Conservation (phyloP, 1,140 invertebrate genomes). For the Phymorhynchus buccinoides region DNA sequence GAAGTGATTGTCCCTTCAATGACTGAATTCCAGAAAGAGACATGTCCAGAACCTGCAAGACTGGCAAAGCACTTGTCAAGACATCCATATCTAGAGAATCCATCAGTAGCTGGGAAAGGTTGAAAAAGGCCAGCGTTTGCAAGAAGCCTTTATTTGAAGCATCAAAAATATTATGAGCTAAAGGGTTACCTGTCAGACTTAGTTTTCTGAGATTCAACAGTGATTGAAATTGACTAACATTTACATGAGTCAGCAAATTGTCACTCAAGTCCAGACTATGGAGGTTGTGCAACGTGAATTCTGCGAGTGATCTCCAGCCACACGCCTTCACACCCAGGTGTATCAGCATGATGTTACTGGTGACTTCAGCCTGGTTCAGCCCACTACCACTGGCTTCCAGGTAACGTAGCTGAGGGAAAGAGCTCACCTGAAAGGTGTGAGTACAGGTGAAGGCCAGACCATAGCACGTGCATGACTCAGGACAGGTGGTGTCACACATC, state of each 20-base stretch:
- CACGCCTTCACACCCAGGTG: too few relatives aligned
- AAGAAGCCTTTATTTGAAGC: not conserved
- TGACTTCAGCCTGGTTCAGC: not conserved
- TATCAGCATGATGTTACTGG: not conserved
- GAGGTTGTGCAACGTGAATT: not conserved
- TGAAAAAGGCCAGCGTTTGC: not conserved
- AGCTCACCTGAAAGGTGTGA: not conserved
- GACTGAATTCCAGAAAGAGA: not conserved
- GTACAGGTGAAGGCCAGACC: conserved; percentile 21
- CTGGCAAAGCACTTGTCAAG: not conserved
- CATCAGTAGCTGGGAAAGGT: not conserved
- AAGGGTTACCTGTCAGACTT: not conserved
- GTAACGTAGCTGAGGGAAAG: not conserved
- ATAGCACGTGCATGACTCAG: conserved; percentile 48
- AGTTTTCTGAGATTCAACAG: not conserved
- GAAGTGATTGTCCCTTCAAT: not conserved
- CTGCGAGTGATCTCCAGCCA: conserved; percentile 5
- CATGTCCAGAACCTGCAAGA: not conserved
- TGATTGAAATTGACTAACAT: not conserved
- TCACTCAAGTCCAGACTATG: conserved; percentile 31
- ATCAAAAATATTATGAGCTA: conserved; percentile 4
- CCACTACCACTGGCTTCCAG: not conserved
- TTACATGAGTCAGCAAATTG: conserved; percentile 2
- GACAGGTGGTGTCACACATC: conserved; percentile 26
- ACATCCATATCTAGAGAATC: not conserved